Conservation (phyloP, 2,113 vertebrate genomes). For the Pseudopipra pipra region DNA sequence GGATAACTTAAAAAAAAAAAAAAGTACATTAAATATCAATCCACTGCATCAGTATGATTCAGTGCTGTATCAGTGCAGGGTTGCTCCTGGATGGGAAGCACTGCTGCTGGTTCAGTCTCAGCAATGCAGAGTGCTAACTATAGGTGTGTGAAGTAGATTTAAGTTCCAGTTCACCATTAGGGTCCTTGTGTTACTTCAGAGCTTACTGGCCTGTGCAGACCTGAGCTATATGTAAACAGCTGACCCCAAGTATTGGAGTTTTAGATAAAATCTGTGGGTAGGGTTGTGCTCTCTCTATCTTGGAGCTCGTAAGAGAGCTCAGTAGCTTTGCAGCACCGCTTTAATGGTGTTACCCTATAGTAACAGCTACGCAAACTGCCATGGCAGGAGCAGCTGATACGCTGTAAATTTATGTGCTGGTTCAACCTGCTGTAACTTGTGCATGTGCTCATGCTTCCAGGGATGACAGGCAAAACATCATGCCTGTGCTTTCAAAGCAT, state of each 20-base stretch:
- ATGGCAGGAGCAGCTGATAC: background rate
- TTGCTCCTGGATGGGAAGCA: background rate
- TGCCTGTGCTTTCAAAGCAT: background rate
- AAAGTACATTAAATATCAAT: background rate
- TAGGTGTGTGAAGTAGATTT: background rate
- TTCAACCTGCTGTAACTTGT: conserved; percentile 1
- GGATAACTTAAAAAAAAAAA: background rate
- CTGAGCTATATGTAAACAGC: background rate
- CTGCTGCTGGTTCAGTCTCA: background rate
- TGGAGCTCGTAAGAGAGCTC: background rate
- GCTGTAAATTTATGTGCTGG: background rate
- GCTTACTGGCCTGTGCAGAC: background rate
- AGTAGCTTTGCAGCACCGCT: background rate
- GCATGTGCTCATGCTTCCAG: background rate
- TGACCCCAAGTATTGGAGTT: background rate
- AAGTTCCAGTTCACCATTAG: background rate
- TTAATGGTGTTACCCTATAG: background rate
- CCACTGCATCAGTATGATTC: background rate
- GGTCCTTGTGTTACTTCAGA: background rate
- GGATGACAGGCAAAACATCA: background rate
- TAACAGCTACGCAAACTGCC: conserved; percentile 2
- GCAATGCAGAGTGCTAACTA: background rate
- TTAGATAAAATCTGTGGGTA: background rate
- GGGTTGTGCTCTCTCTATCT: background rate
- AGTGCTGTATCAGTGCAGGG: background rate